Base-by-base conservation (phyloP, 2,113 vertebrate genomes). In the Clarias batrachus region DNA sequence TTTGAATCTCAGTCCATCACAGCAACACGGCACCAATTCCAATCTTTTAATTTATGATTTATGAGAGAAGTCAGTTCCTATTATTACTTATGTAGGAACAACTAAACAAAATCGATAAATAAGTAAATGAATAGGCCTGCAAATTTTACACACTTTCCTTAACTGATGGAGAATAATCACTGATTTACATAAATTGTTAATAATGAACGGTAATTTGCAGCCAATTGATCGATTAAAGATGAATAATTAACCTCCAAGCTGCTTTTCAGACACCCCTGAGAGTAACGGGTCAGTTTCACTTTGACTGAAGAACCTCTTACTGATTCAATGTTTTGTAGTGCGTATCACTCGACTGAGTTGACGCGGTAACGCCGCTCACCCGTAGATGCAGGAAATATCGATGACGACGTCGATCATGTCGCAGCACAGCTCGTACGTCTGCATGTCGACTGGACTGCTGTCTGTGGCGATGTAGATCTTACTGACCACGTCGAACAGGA, bases 381-480 rank as follows among this genome's bases (percentile, higher is more conserved):
- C 98, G 90, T 99, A 99, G 94, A 99, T 99, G 95, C 98, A 99
- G 91, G 98, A 99, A 85, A 99, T 97, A 87, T 99, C 98, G 63
- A 99, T 99, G 88, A 99, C 98, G 89, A 99, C 98, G 85, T 99
- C 98, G 82, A 99, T 99, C 98, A 99, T 99, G 92, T 99, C 98
- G 84, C 98, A 99, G 94, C 98, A 99, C 91, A 99, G 92, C 84
- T 99, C 98, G 0, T 99, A 99, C 0, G 98, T 99, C 92, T 99
- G 98, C 98, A 99, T 99, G 94, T 99, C 98, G 88, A 99, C 98
- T 14, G 98, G 98, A 14, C 97, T 99, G 90, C 98, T 99, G 95
- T 99, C 98, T 85, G 98, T 99, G 89, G 98, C 98, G 12, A 99
- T 99, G 96, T 99, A 99, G 95, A 99, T 99, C 95, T 99, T 99